Percentiles rank a stretch among this genome's conserved stretches.
Evolutionary conservation across 35 echinoderm and acorn worm species (phyloP).

Genomic region (Hemicentrotus pulcherrimus): DNA sequence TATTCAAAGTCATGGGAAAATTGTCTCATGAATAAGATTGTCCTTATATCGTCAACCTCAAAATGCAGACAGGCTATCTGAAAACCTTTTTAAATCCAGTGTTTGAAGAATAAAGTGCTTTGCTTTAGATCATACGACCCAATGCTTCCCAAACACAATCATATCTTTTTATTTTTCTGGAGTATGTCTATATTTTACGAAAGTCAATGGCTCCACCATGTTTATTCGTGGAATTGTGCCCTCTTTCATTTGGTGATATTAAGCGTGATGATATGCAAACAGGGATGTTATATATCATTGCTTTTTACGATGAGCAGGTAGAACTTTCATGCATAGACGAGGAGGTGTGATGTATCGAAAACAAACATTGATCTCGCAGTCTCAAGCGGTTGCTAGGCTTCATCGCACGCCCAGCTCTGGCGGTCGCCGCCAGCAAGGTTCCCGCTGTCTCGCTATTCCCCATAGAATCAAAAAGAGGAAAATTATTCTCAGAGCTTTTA

Average conservation of each 20-base stretch:
- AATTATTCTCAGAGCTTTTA: not conserved
- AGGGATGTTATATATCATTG: not conserved
- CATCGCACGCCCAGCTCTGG: not conserved
- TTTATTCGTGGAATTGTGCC: constrained; percentile 38
- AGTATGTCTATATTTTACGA: constrained; percentile 1
- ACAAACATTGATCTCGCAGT: not conserved
- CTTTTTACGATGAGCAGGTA: constrained; percentile 6
- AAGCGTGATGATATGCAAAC: constrained; percentile 36
- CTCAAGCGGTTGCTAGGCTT: not conserved
- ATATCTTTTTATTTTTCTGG: not conserved
- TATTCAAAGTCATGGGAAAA: not conserved
- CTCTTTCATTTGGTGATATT: constrained; percentile 39
- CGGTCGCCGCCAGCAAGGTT: not conserved
- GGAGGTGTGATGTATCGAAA: not conserved
- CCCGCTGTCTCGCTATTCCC: not conserved
- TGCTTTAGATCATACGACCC: constrained; percentile 10
- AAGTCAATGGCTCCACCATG: not conserved
- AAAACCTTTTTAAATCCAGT: not conserved
- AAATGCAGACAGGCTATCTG: not conserved
- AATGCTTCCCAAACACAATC: constrained; percentile 15
- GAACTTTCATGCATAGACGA: not conserved
- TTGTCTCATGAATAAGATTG: not conserved
- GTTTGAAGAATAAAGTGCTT: constrained; percentile 38
- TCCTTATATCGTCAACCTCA: not conserved
- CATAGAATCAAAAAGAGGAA: not conserved